Conservation (phyloP, 2,797 vertebrate species). For the Eulemur coronatus region DNA sequence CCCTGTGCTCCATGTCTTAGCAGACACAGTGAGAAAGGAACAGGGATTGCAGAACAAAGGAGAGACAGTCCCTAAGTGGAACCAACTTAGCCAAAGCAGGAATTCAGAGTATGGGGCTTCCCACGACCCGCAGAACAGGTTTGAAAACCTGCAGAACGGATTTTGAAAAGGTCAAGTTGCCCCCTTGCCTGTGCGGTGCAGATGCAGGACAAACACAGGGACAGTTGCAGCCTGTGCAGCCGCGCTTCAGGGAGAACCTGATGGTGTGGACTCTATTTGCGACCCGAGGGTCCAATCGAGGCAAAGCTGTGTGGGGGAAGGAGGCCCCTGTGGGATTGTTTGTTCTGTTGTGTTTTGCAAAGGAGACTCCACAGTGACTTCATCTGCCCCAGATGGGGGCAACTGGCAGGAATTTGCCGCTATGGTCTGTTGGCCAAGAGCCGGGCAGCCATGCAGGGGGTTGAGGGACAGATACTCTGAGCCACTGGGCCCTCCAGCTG, state of each 20-base stretch:
- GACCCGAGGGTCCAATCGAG: accelerated
- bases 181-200: accelerated
- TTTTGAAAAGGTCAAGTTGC: neutral
- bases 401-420: no score
- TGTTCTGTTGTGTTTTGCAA: neutral
- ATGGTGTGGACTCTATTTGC: accelerated
- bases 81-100: neutral
- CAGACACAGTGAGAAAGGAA: neutral
- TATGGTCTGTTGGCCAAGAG: neutral
- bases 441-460: no score
- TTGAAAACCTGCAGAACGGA: no score
- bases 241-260: accelerated
- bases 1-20: neutral
- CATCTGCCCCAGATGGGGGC: neutral
- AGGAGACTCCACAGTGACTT: neutral
- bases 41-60: accelerated
- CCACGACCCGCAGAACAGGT: accelerated
- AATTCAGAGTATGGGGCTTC: neutral
- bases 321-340: neutral
- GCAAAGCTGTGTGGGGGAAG: accelerated
- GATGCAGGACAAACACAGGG: accelerated
- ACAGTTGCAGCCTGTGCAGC: accelerated
- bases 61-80: neutral
- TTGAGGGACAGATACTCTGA: neutral
- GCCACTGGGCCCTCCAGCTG: neutral